Evolutionary conservation across 2,113 vertebrate genomes (phyloP).

Genomic region (Ptychochromis oligacanthus): DNA sequence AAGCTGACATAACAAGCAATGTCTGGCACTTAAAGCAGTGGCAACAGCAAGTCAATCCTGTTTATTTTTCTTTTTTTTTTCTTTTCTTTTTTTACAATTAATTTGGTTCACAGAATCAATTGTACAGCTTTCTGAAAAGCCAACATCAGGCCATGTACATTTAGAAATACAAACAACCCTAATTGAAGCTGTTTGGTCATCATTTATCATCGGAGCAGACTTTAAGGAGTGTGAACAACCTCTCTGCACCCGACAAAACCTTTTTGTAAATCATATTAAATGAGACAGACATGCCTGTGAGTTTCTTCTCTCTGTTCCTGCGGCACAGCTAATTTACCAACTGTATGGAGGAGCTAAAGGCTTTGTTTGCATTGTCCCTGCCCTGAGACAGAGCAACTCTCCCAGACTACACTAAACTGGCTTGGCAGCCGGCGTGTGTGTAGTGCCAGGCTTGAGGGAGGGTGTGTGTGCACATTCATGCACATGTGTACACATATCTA

Average conservation of each 20-base stretch:
- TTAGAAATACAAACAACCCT: constrained; percentile 46
- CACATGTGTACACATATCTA: constrained; percentile 20
- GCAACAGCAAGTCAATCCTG: constrained; percentile 21
- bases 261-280: constrained; percentile 69
- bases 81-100: constrained; percentile 21
- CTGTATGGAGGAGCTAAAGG: constrained; percentile 58
- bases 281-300: constrained; percentile 70
- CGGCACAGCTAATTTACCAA: constrained; percentile 64
- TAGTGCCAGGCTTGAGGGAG: constrained; percentile 73
- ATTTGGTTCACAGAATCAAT: constrained; percentile 59
- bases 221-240: constrained; percentile 69
- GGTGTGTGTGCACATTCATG: constrained; percentile 23
- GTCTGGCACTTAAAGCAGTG: constrained; percentile 39
- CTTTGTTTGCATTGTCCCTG: constrained; percentile 69
- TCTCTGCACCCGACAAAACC: constrained; percentile 52
- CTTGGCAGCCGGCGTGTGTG: constrained; percentile 82
- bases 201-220: constrained; percentile 58
- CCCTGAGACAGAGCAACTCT: constrained; percentile 68
- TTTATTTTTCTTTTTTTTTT: not conserved
- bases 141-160: constrained; percentile 27
- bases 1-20: constrained; percentile 49
- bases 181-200: constrained; percentile 63
- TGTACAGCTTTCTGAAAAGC: constrained; percentile 18
- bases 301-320: constrained; percentile 62
- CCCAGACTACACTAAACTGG: constrained; percentile 68